phyloP scores from a whole-genome alignment of 2,797 vertebrate species.

The Ambastaia sidthimunki region DNA sequence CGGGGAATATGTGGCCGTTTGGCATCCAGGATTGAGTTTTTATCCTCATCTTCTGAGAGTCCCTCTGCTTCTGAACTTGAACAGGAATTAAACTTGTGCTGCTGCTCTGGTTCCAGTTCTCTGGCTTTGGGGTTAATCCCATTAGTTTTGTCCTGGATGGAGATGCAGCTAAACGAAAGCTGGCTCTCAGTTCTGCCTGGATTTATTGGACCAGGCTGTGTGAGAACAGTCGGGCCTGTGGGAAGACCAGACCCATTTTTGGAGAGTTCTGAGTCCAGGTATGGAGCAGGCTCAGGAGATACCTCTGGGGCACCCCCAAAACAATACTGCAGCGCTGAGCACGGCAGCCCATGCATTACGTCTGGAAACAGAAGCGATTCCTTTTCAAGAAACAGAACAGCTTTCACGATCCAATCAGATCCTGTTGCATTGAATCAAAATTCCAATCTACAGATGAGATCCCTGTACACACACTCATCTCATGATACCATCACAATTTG shows the following conservation, averaged over 20 bases:
- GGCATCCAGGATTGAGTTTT: constrained; percentile 57
- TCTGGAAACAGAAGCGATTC: constrained; percentile 6
- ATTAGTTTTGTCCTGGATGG: constrained; percentile 63
- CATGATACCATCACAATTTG: constrained; percentile 12
- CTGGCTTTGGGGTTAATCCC: constrained; percentile 58
- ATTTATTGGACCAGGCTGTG: constrained; percentile 67
- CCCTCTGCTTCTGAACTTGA: constrained; percentile 58
- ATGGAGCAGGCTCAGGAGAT: constrained; percentile 63
- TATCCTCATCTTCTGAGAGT: constrained; percentile 69
- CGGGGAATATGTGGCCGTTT: constrained; percentile 77
- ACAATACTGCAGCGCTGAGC: constrained; percentile 78
- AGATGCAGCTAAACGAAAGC: constrained; percentile 63
- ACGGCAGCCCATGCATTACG: constrained; percentile 79
- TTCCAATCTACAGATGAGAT: constrained; percentile 8
- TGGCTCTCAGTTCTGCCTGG: constrained; percentile 50
- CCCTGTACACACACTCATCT: constrained; percentile 1
- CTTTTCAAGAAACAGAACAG: not conserved
- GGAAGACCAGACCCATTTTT: constrained; percentile 50
- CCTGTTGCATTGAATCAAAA: not conserved
- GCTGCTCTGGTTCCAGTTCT: constrained; percentile 42
- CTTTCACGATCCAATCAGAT: constrained; percentile 6
- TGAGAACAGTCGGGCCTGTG: constrained; percentile 60
- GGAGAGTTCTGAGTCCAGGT: constrained; percentile 58
- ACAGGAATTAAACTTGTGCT: constrained; percentile 48
- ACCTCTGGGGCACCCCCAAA: constrained; percentile 76